A percentile compares a stretch with the other conserved stretches of the same genome.
Conservation (phyloP, 2,113 vertebrate species). For the Pteruthius melanotis region DNA sequence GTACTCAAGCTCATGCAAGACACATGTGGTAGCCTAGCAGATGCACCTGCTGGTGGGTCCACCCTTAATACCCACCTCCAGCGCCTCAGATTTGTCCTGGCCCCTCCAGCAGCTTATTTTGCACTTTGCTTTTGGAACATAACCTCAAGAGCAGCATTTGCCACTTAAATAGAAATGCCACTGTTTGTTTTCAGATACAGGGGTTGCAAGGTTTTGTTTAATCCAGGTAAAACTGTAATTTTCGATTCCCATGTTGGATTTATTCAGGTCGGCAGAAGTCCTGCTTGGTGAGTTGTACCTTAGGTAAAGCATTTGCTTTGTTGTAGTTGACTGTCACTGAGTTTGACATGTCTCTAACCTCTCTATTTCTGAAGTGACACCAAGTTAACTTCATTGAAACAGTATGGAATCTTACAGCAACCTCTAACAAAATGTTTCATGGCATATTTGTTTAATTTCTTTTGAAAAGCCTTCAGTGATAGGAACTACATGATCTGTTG, state of each 20-base stretch:
- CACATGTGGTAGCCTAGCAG: fast-evolving
- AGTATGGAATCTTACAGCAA: neutral
- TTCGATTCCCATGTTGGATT: neutral
- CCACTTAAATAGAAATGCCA: neutral
- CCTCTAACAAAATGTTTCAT: neutral
- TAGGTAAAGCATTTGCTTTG: neutral
- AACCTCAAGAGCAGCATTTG: neutral
- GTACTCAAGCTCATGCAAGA: neutral
- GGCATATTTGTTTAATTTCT: neutral
- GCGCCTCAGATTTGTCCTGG: neutral
- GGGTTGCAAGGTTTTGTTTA: neutral
- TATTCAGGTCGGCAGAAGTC: fast-evolving
- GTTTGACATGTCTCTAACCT: neutral
- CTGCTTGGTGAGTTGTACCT: neutral
- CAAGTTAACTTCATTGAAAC: neutral
- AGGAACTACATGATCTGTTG: neutral
- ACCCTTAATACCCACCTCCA: neutral
- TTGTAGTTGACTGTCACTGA: neutral
- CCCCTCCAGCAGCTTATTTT: neutral
- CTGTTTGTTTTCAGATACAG: neutral
- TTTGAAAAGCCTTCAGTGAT: neutral
- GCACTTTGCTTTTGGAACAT: neutral
- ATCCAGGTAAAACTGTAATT: neutral
- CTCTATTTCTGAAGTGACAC: neutral
- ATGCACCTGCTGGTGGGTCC: neutral